Evolutionary conservation across 1,140 invertebrate species (phyloP), one percentile per base, ranked within the genome.

Genomic region (Samia ricini): DNA sequence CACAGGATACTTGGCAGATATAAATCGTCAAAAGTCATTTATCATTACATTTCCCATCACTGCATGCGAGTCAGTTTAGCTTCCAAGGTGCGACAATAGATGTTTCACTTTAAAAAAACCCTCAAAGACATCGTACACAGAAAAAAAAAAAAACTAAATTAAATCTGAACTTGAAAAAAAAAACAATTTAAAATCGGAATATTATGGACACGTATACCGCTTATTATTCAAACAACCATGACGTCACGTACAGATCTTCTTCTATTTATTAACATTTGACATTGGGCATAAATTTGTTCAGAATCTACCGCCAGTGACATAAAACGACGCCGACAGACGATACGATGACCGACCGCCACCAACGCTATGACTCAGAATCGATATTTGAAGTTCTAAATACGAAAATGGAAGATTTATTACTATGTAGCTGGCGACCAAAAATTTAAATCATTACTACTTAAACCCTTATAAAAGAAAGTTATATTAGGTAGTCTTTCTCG

Each of bases 141-240:
- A 21, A 52, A 52, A 52, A 52, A 8, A 19, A 15, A 52, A 18
- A 52, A n/a, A 18, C 10, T 8, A 19, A 18, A 52, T n/a, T 18
- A 1, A 36, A 7, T 36, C 33, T 6, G 6, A 36, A 7, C 33
- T 7, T 36, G 6, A 6, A 36, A 36, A 36, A 6, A 7, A 36
- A 36, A 36, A 36, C 33, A 4, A 3, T 49, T 49, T 49, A 15
- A 4, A 4, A 5, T 2, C 20, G 50, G 20, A 23, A 22, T 22
- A 61, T 55, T 62, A 55, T 67, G 69, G 69, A 64, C 49, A 55
- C 59, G 64, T 60, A n/a, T n/a, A n/a, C 48, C 62, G 33, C 50
- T 61, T 61, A 68, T 67, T 71, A 71, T 72, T 78, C 72, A 75
- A 77, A 79, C 64, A 67, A 15, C 20, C 69, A 69, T 79, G 73